phyloP scores from a whole-genome alignment of 2,113 vertebrate genomes.

The Pangasianodon gigas region DNA sequence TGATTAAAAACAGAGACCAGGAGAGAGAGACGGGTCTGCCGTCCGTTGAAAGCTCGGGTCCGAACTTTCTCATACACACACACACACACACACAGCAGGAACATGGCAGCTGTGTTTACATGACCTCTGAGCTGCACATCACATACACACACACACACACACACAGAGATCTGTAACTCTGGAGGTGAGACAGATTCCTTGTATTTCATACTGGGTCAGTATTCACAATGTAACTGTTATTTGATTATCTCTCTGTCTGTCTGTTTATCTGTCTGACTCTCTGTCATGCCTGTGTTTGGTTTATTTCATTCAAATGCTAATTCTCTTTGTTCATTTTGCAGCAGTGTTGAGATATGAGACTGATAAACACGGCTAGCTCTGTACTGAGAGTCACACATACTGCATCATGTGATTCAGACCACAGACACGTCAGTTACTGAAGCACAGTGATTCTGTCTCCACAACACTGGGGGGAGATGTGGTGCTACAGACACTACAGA shows the following conservation, averaged over 20 bases:
- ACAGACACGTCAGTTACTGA: slow-evolving; percentile 1
- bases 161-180: not conserved
- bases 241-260: not conserved
- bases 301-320: not conserved
- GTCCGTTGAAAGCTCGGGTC: not conserved
- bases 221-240: not conserved
- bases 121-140: slow-evolving; percentile 4
- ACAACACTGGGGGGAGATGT: not conserved
- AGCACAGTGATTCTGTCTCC: not conserved
- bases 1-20: slow-evolving; percentile 4
- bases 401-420: not conserved
- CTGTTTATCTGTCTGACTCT: not conserved
- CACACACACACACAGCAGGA: not conserved
- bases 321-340: not conserved
- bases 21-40: not conserved
- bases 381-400: not conserved
- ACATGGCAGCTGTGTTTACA: slow-evolving; percentile 23
- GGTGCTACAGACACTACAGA: not conserved
- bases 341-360: not conserved
- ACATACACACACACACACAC: not conserved
- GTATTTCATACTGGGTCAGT: not conserved
- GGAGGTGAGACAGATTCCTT: not conserved
- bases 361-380: not conserved
- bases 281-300: not conserved
- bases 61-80: not conserved